These are phyloP conservation scores for Drosophila colorata DNA, from an alignment of 2,888 invertebrate species.

Conservation along the genomic window DNA sequence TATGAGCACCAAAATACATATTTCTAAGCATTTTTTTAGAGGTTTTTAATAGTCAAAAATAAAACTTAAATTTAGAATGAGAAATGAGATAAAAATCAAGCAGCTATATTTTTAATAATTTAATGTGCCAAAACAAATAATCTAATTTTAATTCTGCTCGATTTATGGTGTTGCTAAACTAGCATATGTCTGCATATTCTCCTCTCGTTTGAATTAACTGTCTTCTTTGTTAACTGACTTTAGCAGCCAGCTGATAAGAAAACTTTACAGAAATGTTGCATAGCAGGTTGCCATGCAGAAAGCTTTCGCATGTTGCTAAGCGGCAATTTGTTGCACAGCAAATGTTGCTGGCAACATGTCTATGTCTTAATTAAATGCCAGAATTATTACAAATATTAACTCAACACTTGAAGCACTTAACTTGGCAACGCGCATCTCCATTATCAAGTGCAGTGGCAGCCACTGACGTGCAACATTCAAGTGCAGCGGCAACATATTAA, in stretches of 20 bases:
- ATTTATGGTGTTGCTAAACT: neutral
- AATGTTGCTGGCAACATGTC: conserved; percentile 24
- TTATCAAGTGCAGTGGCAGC: conserved; percentile 37
- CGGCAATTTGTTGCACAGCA: conserved; percentile 10
- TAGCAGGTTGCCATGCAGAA: conserved; percentile 19
- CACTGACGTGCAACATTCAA: conserved; percentile 49
- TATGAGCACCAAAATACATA: conserved; percentile 14
- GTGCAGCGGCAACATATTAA: conserved; percentile 50
- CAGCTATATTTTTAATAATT: neutral
- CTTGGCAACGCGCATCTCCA: conserved; percentile 19
- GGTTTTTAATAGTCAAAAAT: conserved; percentile 3
- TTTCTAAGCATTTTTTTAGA: conserved; percentile 5
- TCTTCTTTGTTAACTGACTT: conserved; percentile 3
- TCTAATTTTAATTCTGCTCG: neutral
- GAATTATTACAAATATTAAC: conserved; percentile 53
- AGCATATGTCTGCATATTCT: neutral
- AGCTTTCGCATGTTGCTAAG: conserved; percentile 59
- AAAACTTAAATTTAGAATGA: neutral
- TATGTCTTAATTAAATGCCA: conserved; percentile 41
- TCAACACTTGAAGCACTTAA: conserved; percentile 52
- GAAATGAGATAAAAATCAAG: neutral
- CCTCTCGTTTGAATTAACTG: too few species aligned
- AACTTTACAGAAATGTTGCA: conserved; percentile 46
- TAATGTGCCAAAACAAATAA: neutral
- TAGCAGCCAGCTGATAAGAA: conserved; percentile 59